These are phyloP conservation scores for Ormyrus thymus DNA, from an alignment of 2,888 invertebrate genomes.

Conservation along the genomic window DNA sequence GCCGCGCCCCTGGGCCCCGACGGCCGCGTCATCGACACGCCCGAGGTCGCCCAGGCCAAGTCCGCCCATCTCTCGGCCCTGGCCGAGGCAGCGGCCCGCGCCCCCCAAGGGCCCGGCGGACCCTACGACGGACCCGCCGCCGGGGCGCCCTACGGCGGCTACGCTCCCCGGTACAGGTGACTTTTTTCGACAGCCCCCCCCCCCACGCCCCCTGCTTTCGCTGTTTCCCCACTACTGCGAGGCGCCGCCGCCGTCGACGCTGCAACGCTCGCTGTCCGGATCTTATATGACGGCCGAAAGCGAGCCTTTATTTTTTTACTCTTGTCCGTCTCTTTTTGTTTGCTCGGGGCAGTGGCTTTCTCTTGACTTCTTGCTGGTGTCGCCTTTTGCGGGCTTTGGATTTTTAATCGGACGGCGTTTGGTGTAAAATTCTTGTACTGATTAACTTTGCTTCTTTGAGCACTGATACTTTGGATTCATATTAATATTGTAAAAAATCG, in stretches of 20 bases:
- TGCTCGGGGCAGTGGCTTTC: too few relatives aligned
- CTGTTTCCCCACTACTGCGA: too few relatives aligned
- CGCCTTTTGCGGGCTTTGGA: too few relatives aligned
- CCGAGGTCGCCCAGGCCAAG: conserved; percentile 71
- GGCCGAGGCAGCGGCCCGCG: conserved; percentile 72
- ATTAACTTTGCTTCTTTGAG: too few relatives aligned
- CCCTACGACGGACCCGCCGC: conserved; percentile 56
- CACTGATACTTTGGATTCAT: too few relatives aligned
- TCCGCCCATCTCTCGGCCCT: conserved; percentile 68
- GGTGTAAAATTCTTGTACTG: too few relatives aligned
- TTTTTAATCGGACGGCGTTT: too few relatives aligned
- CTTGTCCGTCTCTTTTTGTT: not conserved
- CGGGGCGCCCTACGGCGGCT: conserved; percentile 61
- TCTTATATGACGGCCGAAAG: conserved; percentile 29
- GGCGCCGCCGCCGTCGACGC: too few relatives aligned
- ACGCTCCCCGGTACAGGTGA: conserved; percentile 65
- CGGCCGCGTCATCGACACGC: conserved; percentile 71
- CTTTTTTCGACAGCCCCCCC: conserved; percentile 4
- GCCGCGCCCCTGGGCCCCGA: conserved; percentile 69
- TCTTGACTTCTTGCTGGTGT: too few relatives aligned
- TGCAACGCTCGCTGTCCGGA: too few relatives aligned
- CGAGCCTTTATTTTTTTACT: not conserved
- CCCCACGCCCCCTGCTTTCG: not conserved
- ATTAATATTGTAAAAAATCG: too few relatives aligned
- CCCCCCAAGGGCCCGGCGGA: conserved; percentile 63